Evolutionary conservation across 2,888 invertebrate species (phyloP), one percentile per base, ranked within the genome.

Genomic region (Anthoptus insignis): DNA sequence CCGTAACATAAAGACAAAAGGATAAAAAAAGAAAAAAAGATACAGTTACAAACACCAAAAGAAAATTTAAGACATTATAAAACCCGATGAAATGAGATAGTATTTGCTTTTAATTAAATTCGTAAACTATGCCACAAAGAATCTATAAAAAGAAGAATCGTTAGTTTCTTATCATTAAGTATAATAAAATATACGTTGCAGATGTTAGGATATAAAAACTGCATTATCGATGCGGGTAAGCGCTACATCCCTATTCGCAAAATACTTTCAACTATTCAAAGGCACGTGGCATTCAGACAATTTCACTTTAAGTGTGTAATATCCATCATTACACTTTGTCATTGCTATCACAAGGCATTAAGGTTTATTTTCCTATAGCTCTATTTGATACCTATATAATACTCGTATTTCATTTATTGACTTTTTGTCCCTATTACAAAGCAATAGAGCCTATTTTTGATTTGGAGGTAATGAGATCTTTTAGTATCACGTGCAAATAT

Each of bases 401-500:
- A 73, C 71, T 68, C 73, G 81, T 67, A 54, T 72, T 74, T 68
- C 11, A 34, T 27, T n/a, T 71, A 37, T 75, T 67, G 49, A 14
- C 70, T 32, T 29, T 60, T 67, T 27, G 7, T 59, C 68, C 59
- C 61, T 80, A 79, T 61, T 0, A 0, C 11, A 2, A 13, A 2
- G 6, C 0, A 0, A 7, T 72, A 81, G 69, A 67, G 72, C 65
- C 70, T 9, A 71, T 53, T 72, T 73, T 81, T 1, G 54, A 58
- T 58, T 50, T 52, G 37, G 6, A 45, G 60, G 49, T 65, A 42
- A 60, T 68, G 69, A 79, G 77, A 83, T 81, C 37, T 11, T 24
- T 81, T 72, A 74, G 76, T 76, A 81, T 87, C 86, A 88, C 87
- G 87, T 84, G 84, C 78, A 75, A 78, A 82, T 82, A 82, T 83